phyloP scores from a whole-genome alignment of 2,888 invertebrate genomes.

The Clunio marinus region DNA sequence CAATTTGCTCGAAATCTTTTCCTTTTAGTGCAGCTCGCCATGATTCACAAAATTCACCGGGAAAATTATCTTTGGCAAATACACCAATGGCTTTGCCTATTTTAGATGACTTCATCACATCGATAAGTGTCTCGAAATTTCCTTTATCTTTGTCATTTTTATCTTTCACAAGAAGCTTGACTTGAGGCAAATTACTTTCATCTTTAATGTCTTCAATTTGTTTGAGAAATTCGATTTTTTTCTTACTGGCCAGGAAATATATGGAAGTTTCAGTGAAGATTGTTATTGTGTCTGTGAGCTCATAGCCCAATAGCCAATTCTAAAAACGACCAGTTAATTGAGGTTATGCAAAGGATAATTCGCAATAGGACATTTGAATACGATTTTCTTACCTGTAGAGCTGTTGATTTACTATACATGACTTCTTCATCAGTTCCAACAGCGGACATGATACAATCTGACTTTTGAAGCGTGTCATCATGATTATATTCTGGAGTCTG shows the following conservation, averaged over 20 bases:
- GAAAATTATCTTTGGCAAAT: conserved; percentile 89
- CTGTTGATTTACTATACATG: conserved; percentile 93
- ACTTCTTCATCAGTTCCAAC: conserved; percentile 94
- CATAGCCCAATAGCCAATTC: conserved; percentile 97
- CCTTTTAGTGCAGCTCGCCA: conserved; percentile 78
- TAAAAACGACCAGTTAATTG: conserved; percentile 48
- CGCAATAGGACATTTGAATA: neutral
- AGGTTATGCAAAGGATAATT: no score
- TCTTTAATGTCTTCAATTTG: conserved; percentile 83
- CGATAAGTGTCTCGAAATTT: conserved; percentile 74
- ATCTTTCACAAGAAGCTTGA: conserved; percentile 83
- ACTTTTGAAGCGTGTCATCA: conserved; percentile 74
- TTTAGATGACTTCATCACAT: conserved; percentile 80
- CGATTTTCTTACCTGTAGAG: conserved; percentile 68
- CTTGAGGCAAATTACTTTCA: conserved; percentile 70
- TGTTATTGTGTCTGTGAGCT: conserved; percentile 92
- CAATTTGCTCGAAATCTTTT: conserved; percentile 77
- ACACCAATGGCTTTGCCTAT: conserved; percentile 84
- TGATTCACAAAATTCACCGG: conserved; percentile 86
- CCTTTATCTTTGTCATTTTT: conserved; percentile 91
- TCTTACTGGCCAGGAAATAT: conserved; percentile 91
- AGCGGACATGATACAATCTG: conserved; percentile 86
- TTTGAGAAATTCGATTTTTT: conserved; percentile 94
- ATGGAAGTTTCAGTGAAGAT: conserved; percentile 81
- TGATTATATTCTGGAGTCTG: conserved; percentile 60